Evolutionary conservation across 1,140 invertebrate species (phyloP), one percentile per base, ranked within the genome.

Genomic region (Zaprionus lachaisei): DNA sequence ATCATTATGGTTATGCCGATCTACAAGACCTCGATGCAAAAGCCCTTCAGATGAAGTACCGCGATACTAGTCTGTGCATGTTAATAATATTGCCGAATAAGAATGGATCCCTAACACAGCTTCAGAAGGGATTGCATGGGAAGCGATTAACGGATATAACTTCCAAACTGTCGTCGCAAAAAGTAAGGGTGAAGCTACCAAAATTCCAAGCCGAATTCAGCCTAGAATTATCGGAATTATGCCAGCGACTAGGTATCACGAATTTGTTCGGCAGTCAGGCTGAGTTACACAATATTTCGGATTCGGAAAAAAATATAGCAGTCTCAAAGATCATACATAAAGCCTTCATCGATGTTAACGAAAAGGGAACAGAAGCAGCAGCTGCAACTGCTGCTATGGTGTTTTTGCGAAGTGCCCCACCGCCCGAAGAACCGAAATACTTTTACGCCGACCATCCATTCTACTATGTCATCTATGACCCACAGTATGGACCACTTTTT

Each of bases 121-220:
- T 95, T 24, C 94, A 95, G 75, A 75, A 89, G 7, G 93, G 94
- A 73, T 93, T 95, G 58, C 64, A 93, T 22, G 85, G 72, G 66
- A 76, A 92, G 15, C 63, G 86, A n/a, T 71, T 95, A 15, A 51
- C 72, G 4, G 78, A 86, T 7, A 82, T 93, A 69, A 61, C 80
- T 11, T 57, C 73, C 5, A 64, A 38, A 5, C 63, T 90, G 12
- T 41, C 66, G 0, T n/a, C 26, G 1, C 64, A 58, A 0, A 85
- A 94, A 74, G 92, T 96, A 4, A 73, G 84, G 41, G 92, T 96
- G 0, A 86, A 91, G 56, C 77, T 97, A 55, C 96, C 96, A 0
- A 96, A 95, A 85, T 97, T 97, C 80, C 96, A 95, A 83, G 92
- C 96, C 17, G 95, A 96, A 87, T 93, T 94, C 12, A 93, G 92